phyloP scores from a whole-genome alignment of 1,140 invertebrate species.

The Listronotus oregonensis region DNA sequence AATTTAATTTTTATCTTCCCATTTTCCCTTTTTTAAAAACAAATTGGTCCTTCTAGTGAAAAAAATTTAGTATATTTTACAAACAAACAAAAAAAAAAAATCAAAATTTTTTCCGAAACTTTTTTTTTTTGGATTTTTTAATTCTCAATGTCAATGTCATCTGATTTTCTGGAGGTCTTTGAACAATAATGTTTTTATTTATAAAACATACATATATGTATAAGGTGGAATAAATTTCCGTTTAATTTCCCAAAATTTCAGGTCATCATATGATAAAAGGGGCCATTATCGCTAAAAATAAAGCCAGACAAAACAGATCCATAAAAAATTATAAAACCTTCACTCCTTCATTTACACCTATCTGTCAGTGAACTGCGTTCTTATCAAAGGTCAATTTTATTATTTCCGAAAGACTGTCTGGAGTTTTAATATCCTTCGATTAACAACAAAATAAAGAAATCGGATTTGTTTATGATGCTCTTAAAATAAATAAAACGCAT shows the following conservation, averaged over 20 bases:
- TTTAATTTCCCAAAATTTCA: neutral
- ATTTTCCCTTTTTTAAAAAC: too few relatives aligned
- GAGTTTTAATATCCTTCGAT: neutral
- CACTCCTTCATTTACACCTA: constrained; percentile 1
- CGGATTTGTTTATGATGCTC: neutral
- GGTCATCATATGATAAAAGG: neutral
- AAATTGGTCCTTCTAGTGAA: too few relatives aligned
- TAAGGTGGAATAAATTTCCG: too few relatives aligned
- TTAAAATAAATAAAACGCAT: constrained; percentile 29
- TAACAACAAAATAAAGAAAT: neutral
- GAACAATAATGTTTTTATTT: too few relatives aligned
- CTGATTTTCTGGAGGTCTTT: neutral
- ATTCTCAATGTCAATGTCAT: constrained; percentile 1
- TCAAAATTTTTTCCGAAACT: neutral
- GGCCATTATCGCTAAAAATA: constrained; percentile 7
- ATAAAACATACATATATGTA: too few relatives aligned
- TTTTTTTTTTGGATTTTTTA: neutral
- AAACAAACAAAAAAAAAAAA: too few relatives aligned
- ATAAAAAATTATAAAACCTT: constrained; percentile 3
- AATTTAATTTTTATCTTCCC: too few relatives aligned
- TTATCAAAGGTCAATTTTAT: constrained; percentile 20
- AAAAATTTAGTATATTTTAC: too few relatives aligned
- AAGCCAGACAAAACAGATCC: constrained; percentile 7
- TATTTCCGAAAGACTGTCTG: neutral
- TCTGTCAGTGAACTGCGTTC: constrained; percentile 19